These are phyloP conservation scores for Otis tarda DNA, from an alignment of 2,113 vertebrate genomes.

Conservation along the genomic window DNA sequence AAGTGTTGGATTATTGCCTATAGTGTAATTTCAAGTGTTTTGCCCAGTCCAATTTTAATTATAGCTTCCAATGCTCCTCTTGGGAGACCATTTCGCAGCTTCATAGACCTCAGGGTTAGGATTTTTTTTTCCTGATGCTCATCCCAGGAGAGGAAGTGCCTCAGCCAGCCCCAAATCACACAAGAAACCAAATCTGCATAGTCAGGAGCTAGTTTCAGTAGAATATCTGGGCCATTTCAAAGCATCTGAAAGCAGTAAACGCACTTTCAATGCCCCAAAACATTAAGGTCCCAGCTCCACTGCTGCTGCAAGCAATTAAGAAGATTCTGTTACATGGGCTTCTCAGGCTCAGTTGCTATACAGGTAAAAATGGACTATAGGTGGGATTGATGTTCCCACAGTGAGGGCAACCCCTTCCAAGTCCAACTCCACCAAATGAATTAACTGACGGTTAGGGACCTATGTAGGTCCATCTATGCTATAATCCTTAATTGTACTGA, in stretches of 20 bases:
- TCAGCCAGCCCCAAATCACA: conserved; percentile 34
- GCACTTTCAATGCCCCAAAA: not conserved
- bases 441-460: not conserved
- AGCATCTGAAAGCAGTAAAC: conserved; percentile 30
- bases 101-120: conserved; percentile 51
- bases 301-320: not conserved
- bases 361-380: not conserved
- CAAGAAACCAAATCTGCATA: conserved; percentile 33
- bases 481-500: not conserved
- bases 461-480: not conserved
- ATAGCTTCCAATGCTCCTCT: conserved; percentile 43
- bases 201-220: conserved; percentile 25
- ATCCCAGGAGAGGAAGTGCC: conserved; percentile 17
- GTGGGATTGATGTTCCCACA: not conserved
- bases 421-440: not conserved
- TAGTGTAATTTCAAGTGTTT: conserved; percentile 62
- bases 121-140: conserved; percentile 34
- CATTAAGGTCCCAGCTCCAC: not conserved
- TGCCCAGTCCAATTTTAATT: conserved; percentile 63
- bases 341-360: not conserved
- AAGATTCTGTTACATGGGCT: not conserved
- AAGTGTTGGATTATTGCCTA: conserved; percentile 36
- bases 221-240: conserved; percentile 1
- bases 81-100: conserved; percentile 52
- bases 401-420: not conserved